A percentile compares a stretch with the other conserved stretches of the same genome.
Conservation (phyloP, 2,797 vertebrate species). For the Rhadinocentrus ornatus region DNA sequence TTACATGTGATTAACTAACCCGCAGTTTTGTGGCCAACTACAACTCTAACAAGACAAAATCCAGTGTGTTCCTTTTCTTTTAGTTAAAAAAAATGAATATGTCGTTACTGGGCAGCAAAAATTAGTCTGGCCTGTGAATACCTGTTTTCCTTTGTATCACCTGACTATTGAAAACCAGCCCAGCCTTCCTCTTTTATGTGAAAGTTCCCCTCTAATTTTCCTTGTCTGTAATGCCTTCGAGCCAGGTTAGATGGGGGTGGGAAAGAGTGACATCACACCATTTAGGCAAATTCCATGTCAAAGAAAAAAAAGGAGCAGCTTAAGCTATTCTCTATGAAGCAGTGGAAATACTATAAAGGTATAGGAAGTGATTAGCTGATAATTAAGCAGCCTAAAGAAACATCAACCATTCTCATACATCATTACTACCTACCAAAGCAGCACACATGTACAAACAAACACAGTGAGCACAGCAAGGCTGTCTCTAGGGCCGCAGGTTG, state of each 20-base stretch:
- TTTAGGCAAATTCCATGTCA: constrained; percentile 79
- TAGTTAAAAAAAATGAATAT: constrained; percentile 59
- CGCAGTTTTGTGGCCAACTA: constrained; percentile 69
- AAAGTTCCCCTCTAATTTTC: constrained; percentile 83
- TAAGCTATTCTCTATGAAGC: constrained; percentile 70
- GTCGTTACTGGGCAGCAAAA: constrained; percentile 52
- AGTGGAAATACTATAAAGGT: constrained; percentile 78
- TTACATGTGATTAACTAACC: constrained; percentile 75
- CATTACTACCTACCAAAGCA: constrained; percentile 56
- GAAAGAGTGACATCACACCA: constrained; percentile 75
- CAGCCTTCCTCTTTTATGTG: constrained; percentile 80
- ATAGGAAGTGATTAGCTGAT: constrained; percentile 78
- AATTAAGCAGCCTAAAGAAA: constrained; percentile 73
- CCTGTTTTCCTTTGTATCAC: constrained; percentile 80
- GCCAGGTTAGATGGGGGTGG: constrained; percentile 58
- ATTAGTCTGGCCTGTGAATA: constrained; percentile 59
- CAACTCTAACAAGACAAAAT: constrained; percentile 59
- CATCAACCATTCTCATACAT: constrained; percentile 61
- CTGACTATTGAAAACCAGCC: constrained; percentile 74
- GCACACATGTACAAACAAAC: constrained; percentile 50
- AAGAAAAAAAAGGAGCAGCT: constrained; percentile 50
- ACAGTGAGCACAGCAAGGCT: constrained; percentile 37
- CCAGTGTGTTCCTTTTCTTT: constrained; percentile 66
- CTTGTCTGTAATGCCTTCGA: constrained; percentile 68
- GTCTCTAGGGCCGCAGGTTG: constrained; percentile 65